Conservation (phyloP, 2,888 invertebrate species). For the Pristionchus japonicus region DNA sequence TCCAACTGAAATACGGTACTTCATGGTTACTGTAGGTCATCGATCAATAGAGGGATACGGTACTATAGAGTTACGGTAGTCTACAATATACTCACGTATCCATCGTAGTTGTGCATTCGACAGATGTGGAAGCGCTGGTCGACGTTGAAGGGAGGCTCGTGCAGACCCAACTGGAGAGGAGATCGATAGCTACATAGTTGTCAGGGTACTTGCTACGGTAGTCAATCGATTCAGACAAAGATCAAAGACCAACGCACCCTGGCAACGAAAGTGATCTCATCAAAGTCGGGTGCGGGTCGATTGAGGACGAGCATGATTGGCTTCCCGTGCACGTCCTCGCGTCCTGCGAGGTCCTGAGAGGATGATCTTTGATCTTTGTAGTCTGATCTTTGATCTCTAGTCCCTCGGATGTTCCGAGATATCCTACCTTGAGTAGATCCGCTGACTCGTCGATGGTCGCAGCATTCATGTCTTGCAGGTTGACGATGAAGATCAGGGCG, state of each 20-base stretch:
- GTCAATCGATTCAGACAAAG: too few species aligned
- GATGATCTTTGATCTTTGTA: too few species aligned
- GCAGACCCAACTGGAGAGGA: constrained; percentile 35
- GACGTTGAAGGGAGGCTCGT: constrained; percentile 45
- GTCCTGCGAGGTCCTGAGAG: constrained; percentile 14
- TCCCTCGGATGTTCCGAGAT: too few species aligned
- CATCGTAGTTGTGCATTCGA: constrained; percentile 23
- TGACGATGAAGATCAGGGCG: constrained; percentile 39
- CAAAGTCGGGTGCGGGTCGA: constrained; percentile 8
- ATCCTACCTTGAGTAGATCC: constrained; percentile 36
- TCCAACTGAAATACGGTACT: too few species aligned
- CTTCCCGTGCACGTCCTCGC: constrained; percentile 37
- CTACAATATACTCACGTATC: constrained; percentile 37
- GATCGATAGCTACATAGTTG: too few species aligned
- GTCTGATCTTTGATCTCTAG: neutral
- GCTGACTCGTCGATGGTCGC: constrained; percentile 8
- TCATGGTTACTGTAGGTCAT: too few species aligned
- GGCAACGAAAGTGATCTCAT: constrained; percentile 43
- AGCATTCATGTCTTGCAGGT: neutral
- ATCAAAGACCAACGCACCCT: neutral
- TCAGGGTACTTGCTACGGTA: too few species aligned
- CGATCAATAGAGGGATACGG: too few species aligned
- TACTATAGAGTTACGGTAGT: neutral
- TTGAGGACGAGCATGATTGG: constrained; percentile 44
- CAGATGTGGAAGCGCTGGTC: constrained; percentile 46